Conservation (phyloP, 2,888 invertebrate species). For the Lutraria lutraria region DNA sequence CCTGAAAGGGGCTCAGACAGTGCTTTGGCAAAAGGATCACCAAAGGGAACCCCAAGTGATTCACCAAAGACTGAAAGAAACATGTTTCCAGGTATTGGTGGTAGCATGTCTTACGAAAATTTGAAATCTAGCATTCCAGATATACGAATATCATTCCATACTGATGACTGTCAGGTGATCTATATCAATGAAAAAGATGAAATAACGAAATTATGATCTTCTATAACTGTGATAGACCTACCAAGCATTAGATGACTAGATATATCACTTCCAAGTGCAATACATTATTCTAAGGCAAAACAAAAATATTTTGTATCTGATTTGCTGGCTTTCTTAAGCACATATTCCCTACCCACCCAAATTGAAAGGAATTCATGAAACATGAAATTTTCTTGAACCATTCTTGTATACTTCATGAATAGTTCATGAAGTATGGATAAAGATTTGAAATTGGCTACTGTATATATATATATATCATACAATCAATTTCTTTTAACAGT, state of each 20-base stretch:
- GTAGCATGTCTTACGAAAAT: slow-evolving; percentile 60
- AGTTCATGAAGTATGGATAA: no score
- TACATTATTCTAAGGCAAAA: background rate
- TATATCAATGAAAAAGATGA: slow-evolving; percentile 75
- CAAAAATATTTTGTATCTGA: no score
- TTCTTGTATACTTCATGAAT: no score
- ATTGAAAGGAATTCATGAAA: no score
- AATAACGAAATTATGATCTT: slow-evolving; percentile 69
- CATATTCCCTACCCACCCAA: no score
- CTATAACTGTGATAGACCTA: background rate
- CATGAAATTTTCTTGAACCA: no score
- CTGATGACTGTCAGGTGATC: slow-evolving; percentile 63
- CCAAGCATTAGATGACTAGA: background rate
- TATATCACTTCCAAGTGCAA: background rate
- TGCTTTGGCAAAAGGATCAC: slow-evolving; percentile 11
- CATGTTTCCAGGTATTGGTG: slow-evolving; percentile 38
- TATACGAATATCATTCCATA: slow-evolving; percentile 66
- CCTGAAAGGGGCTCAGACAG: background rate
- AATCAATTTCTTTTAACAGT: no score
- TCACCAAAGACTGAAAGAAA: slow-evolving; percentile 29
- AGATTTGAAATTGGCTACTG: no score
- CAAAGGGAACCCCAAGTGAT: background rate
- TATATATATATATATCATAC: no score
- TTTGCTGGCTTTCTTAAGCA: no score
- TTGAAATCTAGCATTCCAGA: slow-evolving; percentile 65